Conservation (phyloP, 2,888 invertebrate genomes). For the Philaethria dido region DNA sequence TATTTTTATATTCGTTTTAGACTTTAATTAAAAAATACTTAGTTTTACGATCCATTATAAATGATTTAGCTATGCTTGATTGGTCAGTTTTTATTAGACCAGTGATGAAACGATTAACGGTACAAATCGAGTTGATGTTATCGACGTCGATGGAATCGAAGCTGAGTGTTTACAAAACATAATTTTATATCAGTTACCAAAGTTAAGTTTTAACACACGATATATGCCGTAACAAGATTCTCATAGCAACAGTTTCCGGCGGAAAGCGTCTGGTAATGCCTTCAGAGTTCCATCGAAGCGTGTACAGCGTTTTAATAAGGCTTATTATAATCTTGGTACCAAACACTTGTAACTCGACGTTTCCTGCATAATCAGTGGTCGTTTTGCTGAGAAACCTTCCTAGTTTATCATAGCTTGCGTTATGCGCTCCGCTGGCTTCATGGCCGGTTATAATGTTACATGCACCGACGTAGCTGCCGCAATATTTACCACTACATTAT, state of each 20-base stretch:
- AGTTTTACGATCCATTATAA: constrained; percentile 29
- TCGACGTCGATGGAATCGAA: constrained; percentile 3
- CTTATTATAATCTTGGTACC: constrained; percentile 58
- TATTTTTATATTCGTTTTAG: not conserved
- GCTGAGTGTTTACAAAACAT: constrained; percentile 23
- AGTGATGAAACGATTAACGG: constrained; percentile 27
- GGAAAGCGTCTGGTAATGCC: constrained; percentile 66
- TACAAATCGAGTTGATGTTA: constrained; percentile 14
- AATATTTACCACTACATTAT: constrained; percentile 32
- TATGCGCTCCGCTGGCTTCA: constrained; percentile 57
- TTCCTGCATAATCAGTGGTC: constrained; percentile 64
- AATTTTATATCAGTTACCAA: constrained; percentile 15
- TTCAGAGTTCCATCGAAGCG: constrained; percentile 63
- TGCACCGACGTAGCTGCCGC: constrained; percentile 27
- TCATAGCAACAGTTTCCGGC: constrained; percentile 65
- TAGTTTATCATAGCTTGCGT: constrained; percentile 56
- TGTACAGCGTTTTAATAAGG: constrained; percentile 68
- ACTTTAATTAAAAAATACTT: constrained; percentile 11
- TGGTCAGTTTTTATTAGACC: constrained; percentile 33
- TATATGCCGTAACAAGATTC: constrained; percentile 51
- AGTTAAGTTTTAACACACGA: constrained; percentile 28
- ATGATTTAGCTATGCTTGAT: constrained; percentile 27
- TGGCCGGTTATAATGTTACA: constrained; percentile 46
- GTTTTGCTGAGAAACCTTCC: constrained; percentile 55
- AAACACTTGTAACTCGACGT: constrained; percentile 52